Evolutionary conservation across 2,888 invertebrate genomes (phyloP).

Genomic region (Chamaedrilus cognettii): DNA sequence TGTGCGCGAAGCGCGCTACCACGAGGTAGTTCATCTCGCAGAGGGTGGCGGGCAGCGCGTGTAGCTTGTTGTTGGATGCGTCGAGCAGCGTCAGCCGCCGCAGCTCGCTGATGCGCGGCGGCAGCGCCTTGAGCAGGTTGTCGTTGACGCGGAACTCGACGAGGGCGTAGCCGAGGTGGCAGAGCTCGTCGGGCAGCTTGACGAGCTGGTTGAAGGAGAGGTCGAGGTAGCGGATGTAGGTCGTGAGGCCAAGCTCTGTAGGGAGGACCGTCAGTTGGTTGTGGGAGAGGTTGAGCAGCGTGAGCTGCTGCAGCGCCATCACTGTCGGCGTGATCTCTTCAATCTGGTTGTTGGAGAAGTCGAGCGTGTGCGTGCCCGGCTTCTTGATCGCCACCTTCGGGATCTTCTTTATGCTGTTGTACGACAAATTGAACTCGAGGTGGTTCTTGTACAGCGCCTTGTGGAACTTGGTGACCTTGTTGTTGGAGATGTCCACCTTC

Average conservation of each 20-base stretch:
- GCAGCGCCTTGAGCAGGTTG: conserved; percentile 33
- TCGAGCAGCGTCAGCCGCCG: conserved; percentile 43
- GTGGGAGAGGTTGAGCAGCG: conserved; percentile 70
- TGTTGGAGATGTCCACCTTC: conserved; percentile 52
- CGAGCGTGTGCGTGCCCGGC: conserved; percentile 50
- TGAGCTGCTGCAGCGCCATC: conserved; percentile 49
- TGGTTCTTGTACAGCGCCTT: conserved; percentile 56
- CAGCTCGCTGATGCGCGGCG: conserved; percentile 39
- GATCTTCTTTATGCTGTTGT: conserved; percentile 52
- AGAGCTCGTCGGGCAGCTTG: conserved; percentile 73
- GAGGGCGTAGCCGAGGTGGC: conserved; percentile 48
- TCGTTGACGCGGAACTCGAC: conserved; percentile 22
- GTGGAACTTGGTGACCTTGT: conserved; percentile 52
- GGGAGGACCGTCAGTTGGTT: conserved; percentile 64
- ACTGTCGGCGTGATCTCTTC: conserved; percentile 50
- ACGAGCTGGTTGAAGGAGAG: conserved; percentile 79
- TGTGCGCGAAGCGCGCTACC: conserved; percentile 27
- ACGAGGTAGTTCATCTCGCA: conserved; percentile 23
- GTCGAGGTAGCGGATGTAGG: conserved; percentile 62
- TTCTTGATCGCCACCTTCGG: conserved; percentile 52
- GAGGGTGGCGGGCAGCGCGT: conserved; percentile 43
- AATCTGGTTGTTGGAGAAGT: conserved; percentile 52
- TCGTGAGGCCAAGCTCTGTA: conserved; percentile 50
- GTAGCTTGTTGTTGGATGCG: conserved; percentile 35
- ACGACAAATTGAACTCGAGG: conserved; percentile 47